Evolutionary conservation across 2,113 vertebrate species (phyloP), one percentile per base, ranked within the genome.

Genomic region (Neomonachus schauinslandi): DNA sequence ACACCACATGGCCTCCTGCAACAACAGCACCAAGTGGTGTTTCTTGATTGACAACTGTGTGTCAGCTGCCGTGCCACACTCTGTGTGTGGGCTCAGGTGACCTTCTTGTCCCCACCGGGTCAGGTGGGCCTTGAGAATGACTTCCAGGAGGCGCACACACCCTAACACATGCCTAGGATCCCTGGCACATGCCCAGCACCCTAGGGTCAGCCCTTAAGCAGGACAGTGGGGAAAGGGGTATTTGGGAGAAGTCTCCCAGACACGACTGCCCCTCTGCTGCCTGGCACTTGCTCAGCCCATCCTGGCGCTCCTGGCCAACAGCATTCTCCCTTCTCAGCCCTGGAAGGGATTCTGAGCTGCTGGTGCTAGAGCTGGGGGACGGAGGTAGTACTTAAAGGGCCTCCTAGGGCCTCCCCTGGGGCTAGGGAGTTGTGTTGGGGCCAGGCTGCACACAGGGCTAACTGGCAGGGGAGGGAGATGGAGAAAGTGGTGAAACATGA

Each of bases 31-130:
- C 39, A 22, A 46, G 46, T 46, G 0, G 13, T 1, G 6, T 33
- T 36, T 55, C 46, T 16, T 36, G 19, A n/a, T 19, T 15, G 15
- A 5, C 33, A 28, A 2, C 42, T 10, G 16, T 46, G 74, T 65
- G 15, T 18, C 61, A 1, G 11, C 4, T 0, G 0, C 51, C 18
- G 13, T 0, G 0, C 36, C 26, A 10, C 55, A 49, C 42, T 39
- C 13, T 26, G n/a, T 21, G 7, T 65, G 22, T 7, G 33, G 46
- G 36, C 69, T 61, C 61, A 18, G 22, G 1, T 15, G 4, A 63
- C 19, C 51, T 42, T 57, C 71, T 46, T 1, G 7, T 1, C 3
- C 24, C 5, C 2, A 16, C 0, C 22, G 2, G 19, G 42, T 10
- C 33, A 83, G 14, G 31, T 36, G 15, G 46, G 57, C 3, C 1